phyloP scores from a whole-genome alignment of 2,113 vertebrate species.

The Acrocephalus kingi region DNA sequence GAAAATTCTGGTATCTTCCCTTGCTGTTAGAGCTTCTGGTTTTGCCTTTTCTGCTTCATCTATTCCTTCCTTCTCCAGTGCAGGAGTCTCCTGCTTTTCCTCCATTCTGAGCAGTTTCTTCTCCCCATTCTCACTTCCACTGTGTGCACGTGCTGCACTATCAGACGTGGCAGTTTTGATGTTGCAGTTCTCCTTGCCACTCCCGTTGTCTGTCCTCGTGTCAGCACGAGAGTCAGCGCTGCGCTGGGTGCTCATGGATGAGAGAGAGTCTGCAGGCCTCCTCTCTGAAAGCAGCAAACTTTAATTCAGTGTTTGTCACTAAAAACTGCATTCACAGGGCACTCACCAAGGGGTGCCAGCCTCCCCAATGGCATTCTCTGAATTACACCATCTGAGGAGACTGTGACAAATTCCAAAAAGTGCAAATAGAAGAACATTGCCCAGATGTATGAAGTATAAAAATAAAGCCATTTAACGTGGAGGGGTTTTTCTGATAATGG shows the following conservation, averaged over 20 bases:
- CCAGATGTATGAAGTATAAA: background rate
- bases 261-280: slow-evolving; percentile 56
- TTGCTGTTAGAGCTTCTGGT: background rate
- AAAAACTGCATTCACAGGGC: background rate
- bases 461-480: background rate
- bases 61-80: background rate
- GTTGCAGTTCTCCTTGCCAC: background rate
- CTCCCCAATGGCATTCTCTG: background rate
- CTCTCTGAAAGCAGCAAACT: slow-evolving; percentile 55
- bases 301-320: background rate
- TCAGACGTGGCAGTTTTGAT: background rate
- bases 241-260: slow-evolving; percentile 60
- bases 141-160: background rate
- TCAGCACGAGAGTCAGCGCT: slow-evolving; percentile 67
- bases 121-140: background rate
- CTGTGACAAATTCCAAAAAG: background rate
- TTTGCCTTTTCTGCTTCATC: background rate
- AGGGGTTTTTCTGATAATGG: background rate
- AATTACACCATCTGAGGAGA: background rate
- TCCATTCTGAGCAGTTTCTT: background rate
- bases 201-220: background rate
- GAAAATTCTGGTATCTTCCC: background rate
- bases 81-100: background rate
- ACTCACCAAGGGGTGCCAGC: background rate
- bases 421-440: background rate